Percentiles rank a stretch among this genome's conserved stretches.
These are phyloP conservation scores for Chromobotia macracanthus DNA, from an alignment of 2,797 vertebrate genomes.

Conservation along the genomic window DNA sequence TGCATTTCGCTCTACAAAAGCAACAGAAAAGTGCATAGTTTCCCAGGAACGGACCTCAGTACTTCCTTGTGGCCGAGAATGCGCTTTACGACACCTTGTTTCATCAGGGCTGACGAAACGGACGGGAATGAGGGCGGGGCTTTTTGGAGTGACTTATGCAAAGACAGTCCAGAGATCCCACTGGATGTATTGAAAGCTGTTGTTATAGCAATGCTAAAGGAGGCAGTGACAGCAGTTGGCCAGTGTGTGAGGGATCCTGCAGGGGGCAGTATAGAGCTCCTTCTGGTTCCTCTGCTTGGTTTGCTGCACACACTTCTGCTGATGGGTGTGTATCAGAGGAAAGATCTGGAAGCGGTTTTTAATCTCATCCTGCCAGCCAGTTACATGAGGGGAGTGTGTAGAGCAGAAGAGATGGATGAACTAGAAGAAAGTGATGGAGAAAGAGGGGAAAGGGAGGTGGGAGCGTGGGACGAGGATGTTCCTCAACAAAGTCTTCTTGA, in stretches of 20 bases:
- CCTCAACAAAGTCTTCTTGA: constrained; percentile 86
- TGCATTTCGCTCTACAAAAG: constrained; percentile 82
- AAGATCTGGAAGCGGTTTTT: constrained; percentile 84
- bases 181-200: constrained; percentile 82
- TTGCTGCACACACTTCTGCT: constrained; percentile 88
- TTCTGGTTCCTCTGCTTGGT: constrained; percentile 90
- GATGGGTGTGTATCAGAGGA: constrained; percentile 86
- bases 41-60: constrained; percentile 81
- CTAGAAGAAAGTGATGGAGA: constrained; percentile 52
- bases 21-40: constrained; percentile 74
- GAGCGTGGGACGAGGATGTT: constrained; percentile 55
- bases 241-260: constrained; percentile 87
- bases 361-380: constrained; percentile 84
- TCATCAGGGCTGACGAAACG: constrained; percentile 72
- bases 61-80: constrained; percentile 87
- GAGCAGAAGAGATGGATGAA: constrained; percentile 66
- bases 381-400: constrained; percentile 70
- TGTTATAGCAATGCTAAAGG: constrained; percentile 81
- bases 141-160: constrained; percentile 70
- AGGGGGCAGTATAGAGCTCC: constrained; percentile 88
- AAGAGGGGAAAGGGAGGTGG: constrained; percentile 24
- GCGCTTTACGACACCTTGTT: constrained; percentile 85
- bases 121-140: not conserved
- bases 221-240: constrained; percentile 82
- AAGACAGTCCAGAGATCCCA: constrained; percentile 89